Evolutionary conservation across 92 coral and sea anemone genomes (phyloP), one percentile per base, ranked within the genome.

Genomic region (Epizoanthus ramosus): DNA sequence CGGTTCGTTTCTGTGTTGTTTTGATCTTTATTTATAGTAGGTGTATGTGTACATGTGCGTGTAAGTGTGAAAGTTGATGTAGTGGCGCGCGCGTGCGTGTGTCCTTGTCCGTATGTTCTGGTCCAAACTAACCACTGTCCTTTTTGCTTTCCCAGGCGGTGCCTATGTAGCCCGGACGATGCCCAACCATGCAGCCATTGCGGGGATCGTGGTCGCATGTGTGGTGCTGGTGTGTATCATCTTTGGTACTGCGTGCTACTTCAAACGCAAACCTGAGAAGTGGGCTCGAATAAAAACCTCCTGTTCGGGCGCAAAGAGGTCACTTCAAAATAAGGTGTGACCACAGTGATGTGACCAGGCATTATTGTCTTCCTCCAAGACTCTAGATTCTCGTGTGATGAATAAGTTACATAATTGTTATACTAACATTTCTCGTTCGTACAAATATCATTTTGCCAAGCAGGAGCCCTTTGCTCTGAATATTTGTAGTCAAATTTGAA

Each of bases 101-200:
- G 0, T 50, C 54, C 12, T 74, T 28, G 19, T 33, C 16, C 43
- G 12, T 37, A 22, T 21, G 5, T 39, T 9, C 68, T 59, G 50
- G 39, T 63, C 37, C 14, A 54, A 2, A 8, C 31, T n/a, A 39
- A 63, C 2, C 66, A 3, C 15, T 22, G 74, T 25, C 61, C 61
- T 56, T 22, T 39, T 22, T 39, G 19, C 57, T 23, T 75, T 45
- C 68, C 28, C 65, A 96, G 99, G 99, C 68, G 99, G 99, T 4
- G 91, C 95, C 28, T 89, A 92, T 45, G 93, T 96, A 68, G 98
- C 99, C 3, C 94, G 99, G 43, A 90, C 98, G 4, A 75, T 91
- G 31, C 89, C 97, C 24, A 85, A 94, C 80, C 84, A 87, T 33
- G 98, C 88, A 5, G 88, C 90, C 17, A 90, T 96, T 10, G 98